These are phyloP conservation scores for Balanococcus diminutus DNA, from an alignment of 2,888 invertebrate genomes.

Conservation along the genomic window DNA sequence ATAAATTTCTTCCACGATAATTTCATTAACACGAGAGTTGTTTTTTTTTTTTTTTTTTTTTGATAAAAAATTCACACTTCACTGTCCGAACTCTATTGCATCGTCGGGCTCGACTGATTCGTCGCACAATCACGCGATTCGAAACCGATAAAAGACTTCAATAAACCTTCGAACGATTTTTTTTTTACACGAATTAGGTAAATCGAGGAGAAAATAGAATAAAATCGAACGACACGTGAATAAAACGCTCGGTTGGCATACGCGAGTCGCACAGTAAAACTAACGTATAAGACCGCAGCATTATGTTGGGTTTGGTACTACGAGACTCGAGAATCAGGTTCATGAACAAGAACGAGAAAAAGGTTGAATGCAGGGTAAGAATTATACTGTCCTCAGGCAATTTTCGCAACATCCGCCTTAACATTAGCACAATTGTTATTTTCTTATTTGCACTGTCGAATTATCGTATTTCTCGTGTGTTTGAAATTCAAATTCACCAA, in stretches of 20 bases:
- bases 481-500: not conserved
- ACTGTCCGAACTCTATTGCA: not conserved
- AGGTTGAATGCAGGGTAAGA: conserved; percentile 40
- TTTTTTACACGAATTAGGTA: not conserved
- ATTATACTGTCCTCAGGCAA: conserved; percentile 33
- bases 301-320: not conserved
- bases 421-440: conserved; percentile 10
- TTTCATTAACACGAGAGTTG: not conserved
- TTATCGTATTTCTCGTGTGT: not conserved
- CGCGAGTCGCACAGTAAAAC: not conserved
- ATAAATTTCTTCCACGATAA: not conserved
- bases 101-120: not conserved
- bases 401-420: conserved; percentile 39
- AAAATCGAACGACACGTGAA: not conserved
- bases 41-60: not conserved
- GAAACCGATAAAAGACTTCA: not conserved
- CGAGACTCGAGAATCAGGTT: conserved; percentile 12
- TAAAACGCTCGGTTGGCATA: not conserved
- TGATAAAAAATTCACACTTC: not conserved
- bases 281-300: not conserved
- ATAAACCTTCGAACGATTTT: not conserved
- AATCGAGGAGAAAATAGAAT: not conserved
- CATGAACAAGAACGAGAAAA: conserved; percentile 7
- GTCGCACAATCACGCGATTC: not conserved
- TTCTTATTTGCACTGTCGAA: not conserved